Evolutionary conservation across 92 coral and sea anemone genomes (phyloP).

Genomic region (Nematostella vectensis): DNA sequence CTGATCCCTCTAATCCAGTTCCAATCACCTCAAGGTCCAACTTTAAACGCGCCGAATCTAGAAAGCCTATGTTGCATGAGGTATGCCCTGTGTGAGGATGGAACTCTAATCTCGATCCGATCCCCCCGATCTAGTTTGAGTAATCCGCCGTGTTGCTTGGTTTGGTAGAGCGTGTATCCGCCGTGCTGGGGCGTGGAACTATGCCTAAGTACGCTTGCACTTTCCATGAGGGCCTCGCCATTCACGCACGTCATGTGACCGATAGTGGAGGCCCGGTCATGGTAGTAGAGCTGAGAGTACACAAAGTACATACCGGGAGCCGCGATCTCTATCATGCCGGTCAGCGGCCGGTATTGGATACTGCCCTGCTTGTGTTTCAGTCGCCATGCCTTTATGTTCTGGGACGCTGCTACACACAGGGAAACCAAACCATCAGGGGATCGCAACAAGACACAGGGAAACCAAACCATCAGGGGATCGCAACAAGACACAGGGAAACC

Average conservation of each 20-base stretch:
- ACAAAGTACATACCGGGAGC: constrained; percentile 66
- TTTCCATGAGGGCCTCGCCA: constrained; percentile 52
- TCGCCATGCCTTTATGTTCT: constrained; percentile 37
- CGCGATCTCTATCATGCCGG: constrained; percentile 52
- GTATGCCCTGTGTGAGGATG: constrained; percentile 38
- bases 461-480: too few species aligned
- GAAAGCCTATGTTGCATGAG: constrained; percentile 34
- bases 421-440: not conserved
- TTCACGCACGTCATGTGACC: constrained; percentile 67
- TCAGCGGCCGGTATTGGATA: constrained; percentile 35
- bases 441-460: too few species aligned
- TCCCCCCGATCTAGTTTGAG: constrained; percentile 52
- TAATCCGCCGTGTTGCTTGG: constrained; percentile 81
- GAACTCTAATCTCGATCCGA: constrained; percentile 54
- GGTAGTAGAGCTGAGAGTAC: constrained; percentile 87
- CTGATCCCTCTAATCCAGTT: not conserved
- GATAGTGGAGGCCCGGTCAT: constrained; percentile 42
- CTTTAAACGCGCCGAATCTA: constrained; percentile 74
- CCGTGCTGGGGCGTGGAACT: constrained; percentile 1
- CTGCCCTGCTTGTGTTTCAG: constrained; percentile 52
- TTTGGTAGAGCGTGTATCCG: constrained; percentile 6
- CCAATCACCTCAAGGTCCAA: constrained; percentile 32
- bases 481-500: too few species aligned
- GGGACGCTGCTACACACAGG: constrained; percentile 6
- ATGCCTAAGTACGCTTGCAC: constrained; percentile 16